A percentile compares a stretch with the other conserved stretches of the same genome.
Conservation (phyloP, 2,888 invertebrate genomes). For the Micoletzkya japonica region DNA sequence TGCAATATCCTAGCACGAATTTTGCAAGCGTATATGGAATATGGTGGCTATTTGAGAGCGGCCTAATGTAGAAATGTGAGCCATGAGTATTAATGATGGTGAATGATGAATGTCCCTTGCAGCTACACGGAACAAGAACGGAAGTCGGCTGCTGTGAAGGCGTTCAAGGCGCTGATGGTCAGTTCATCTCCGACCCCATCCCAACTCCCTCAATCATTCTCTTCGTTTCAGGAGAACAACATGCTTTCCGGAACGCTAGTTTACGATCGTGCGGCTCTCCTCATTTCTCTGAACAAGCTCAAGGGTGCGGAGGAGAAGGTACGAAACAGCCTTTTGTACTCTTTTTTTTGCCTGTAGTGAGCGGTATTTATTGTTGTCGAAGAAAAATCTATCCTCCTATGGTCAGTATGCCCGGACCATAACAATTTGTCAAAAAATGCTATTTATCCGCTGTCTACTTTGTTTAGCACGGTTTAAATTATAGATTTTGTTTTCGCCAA, state of each 20-base stretch:
- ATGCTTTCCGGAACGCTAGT: not conserved
- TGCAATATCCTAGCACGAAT: not conserved
- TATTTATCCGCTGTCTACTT: too few relatives aligned
- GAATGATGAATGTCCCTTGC: not conserved
- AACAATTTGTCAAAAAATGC: too few relatives aligned
- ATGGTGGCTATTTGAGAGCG: not conserved
- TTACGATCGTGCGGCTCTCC: constrained; percentile 14
- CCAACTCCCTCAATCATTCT: not conserved
- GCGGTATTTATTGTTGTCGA: too few relatives aligned
- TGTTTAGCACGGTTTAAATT: too few relatives aligned
- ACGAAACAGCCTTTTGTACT: not conserved
- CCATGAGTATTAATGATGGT: too few relatives aligned
- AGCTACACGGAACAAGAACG: constrained; percentile 10
- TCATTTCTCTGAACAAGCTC: constrained; percentile 6
- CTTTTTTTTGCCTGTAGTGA: too few relatives aligned
- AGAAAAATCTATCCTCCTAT: too few relatives aligned
- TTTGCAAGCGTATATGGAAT: not conserved
- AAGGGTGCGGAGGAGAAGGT: constrained; percentile 5
- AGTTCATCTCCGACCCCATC: not conserved
- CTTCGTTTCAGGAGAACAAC: not conserved
- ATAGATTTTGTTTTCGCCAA: too few relatives aligned
- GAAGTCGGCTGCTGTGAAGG: not conserved
- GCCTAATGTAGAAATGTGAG: not conserved
- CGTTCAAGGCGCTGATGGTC: not conserved
- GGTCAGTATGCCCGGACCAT: too few relatives aligned